Base-by-base conservation (phyloP, 2,888 invertebrate genomes). In the Nebria brevicollis region DNA sequence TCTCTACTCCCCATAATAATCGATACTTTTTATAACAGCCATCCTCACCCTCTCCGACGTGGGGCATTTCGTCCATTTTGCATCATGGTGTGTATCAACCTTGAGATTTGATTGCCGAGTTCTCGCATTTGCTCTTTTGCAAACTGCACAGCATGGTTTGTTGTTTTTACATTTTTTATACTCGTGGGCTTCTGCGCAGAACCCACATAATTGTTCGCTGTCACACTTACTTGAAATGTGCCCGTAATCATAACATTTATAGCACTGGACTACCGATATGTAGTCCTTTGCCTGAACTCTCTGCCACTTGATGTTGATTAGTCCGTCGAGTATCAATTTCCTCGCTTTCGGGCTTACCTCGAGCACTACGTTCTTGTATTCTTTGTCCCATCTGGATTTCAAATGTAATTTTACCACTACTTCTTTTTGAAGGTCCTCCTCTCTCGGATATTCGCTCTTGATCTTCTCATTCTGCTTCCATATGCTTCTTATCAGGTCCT, bases 181-280 rank as follows among this genome's bases (percentile, higher is more conserved):
- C 7, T 68, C 68, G 68, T 68, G 68, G 20, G 10, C 15, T 11
- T 15, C 68, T 15, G 68, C 68, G 20, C 68, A 68, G 7, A 25
- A 68, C 20, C 20, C 68, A 20, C 68, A 68, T 10, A 68, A n/a
- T 15, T 68, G 68, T 20, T 11, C 68, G 10, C 10, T 25, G 25
- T 68, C 26, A 15, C 68, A 68, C 68, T 68, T 26, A 3, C 26
- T 68, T n/a, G 68, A 68, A 10, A 25, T 68, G 20, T 68, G 68
- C 26, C 68, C 13, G 15, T n/a, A 68, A 4, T 68, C 68, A 15
- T 68, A 68, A 7, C 68, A 68, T 26, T 68, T 68, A 15, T 68
- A 68, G 15, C 68, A 68, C 20, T 68, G 66, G 7, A 66, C 15
- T 15, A 66, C 20, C 6, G 68, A 68, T n/a, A 68, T 68, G 15